A percentile compares a stretch with the other conserved stretches of the same genome.
Conservation (phyloP, 2,888 invertebrate genomes). For the Alcis repandata region DNA sequence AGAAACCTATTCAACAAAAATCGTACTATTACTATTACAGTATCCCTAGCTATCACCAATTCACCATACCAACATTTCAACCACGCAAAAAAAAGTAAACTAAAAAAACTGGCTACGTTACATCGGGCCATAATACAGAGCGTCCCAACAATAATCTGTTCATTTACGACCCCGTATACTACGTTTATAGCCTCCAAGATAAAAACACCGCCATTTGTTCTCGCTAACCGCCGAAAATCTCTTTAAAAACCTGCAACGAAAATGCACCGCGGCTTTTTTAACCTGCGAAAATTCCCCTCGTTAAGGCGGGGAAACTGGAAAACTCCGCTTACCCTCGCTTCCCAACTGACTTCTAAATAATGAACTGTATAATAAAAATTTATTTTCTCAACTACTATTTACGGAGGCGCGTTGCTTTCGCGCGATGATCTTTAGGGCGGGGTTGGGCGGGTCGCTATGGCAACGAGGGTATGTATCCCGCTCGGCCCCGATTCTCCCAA, state of each 20-base stretch:
- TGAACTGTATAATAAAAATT: slow-evolving; percentile 83
- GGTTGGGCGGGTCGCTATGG: slow-evolving; percentile 77
- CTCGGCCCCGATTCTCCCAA: slow-evolving; percentile 78
- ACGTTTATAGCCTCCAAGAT: slow-evolving; percentile 48
- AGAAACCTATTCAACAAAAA: no score
- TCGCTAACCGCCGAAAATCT: slow-evolving; percentile 46
- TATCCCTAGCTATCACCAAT: slow-evolving; percentile 2
- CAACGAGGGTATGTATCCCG: slow-evolving; percentile 74
- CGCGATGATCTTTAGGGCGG: slow-evolving; percentile 78
- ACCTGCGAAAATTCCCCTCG: slow-evolving; percentile 63
- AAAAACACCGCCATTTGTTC: slow-evolving; percentile 47
- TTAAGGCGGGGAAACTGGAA: slow-evolving; percentile 61
- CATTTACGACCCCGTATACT: slow-evolving; percentile 46
- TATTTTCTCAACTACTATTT: slow-evolving; percentile 77
- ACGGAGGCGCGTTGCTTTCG: slow-evolving; percentile 57
- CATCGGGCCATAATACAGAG: slow-evolving; percentile 42
- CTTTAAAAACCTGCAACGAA: slow-evolving; percentile 48
- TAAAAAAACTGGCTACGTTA: slow-evolving; percentile 33
- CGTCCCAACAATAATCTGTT: slow-evolving; percentile 42
- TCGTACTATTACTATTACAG: no score
- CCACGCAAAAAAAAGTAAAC: slow-evolving; percentile 31
- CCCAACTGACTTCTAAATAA: slow-evolving; percentile 73
- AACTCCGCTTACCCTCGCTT: slow-evolving; percentile 55
- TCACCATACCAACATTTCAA: slow-evolving; percentile 25
- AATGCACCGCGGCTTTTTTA: slow-evolving; percentile 55